Evolutionary conservation across 2,113 vertebrate species (phyloP), one percentile per base, ranked within the genome.

Genomic region (Turnix velox): DNA sequence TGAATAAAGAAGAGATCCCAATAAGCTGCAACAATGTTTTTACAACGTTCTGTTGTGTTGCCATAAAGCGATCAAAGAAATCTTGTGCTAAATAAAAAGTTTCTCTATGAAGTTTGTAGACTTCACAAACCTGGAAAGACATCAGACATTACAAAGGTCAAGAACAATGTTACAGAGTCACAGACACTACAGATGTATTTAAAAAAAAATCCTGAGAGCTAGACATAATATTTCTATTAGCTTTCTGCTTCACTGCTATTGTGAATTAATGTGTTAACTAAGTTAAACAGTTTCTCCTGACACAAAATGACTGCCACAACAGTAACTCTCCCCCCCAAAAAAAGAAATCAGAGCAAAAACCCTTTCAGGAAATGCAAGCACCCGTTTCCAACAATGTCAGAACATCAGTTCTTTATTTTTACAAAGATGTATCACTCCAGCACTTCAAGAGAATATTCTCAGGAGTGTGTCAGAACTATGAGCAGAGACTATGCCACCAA

Each of bases 1-100:
- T 98, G 95, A 99, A 99, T 65, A 99, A 97, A 90, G 98, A 98
- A 13, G 98, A 98, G 88, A 99, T 99, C 65, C 99, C 99, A 46
- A 99, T 98, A 88, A 99, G 99, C 93, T 99, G 99, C 90, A 99
- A 94, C 20, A 98, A 97, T 4, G 98, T 98, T 95, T 99, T 99
- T 55, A 98, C 97, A 54, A 99, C 95, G 27, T 99, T 98, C 35
- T 97, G 97, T 92, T 99, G 99, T 4, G 98, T 99, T 54, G 98
- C 98, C 99, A 99, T 99, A 97, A 99, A 99, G 22, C 99, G 98
- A 94, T 99, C 99, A 49, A 99, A 99, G 97, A 98, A 99, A 95
- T 99, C 98, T 96, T 99, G 99, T 43, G 98, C 98, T 91, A 99
- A 97, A 97, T 99, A 99, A 95, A 99, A 99, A 1, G 99, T 99